Percentiles rank a stretch among this genome's conserved stretches.
These are phyloP conservation scores for Sphaerodactylus townsendi DNA, from an alignment of 2,113 vertebrate genomes.

Conservation along the genomic window DNA sequence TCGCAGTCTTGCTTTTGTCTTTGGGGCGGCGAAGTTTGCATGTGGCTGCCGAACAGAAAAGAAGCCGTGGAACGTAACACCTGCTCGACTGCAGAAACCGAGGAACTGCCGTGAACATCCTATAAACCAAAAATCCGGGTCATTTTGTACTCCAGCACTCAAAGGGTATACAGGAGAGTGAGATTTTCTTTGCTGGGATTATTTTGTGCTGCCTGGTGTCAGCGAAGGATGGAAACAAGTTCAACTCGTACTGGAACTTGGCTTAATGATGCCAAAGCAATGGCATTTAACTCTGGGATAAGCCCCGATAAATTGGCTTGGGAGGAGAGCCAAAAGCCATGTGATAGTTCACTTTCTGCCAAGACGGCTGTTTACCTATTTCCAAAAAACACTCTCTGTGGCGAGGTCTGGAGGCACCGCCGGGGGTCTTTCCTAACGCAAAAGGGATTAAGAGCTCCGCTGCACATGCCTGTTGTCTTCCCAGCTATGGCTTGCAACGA, in stretches of 20 bases:
- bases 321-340: conserved; percentile 24
- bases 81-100: background rate
- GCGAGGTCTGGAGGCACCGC: too few species aligned
- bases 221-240: conserved; percentile 11
- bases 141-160: background rate
- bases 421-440: background rate
- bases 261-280: conserved; percentile 37
- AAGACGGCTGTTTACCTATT: background rate
- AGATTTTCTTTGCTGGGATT: background rate
- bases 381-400: background rate
- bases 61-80: too few species aligned
- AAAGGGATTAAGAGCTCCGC: background rate
- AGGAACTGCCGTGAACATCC: background rate
- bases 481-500: background rate
- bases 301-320: conserved; percentile 44
- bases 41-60: too few species aligned
- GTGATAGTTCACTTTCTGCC: conserved; percentile 15
- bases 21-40: too few species aligned
- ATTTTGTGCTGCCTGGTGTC: conserved; percentile 16
- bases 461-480: background rate
- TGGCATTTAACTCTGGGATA: conserved; percentile 36
- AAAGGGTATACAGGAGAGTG: background rate
- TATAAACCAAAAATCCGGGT: background rate
- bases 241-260: conserved; percentile 16
- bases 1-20: too few species aligned